A percentile compares a stretch with the other conserved stretches of the same genome.
These are phyloP conservation scores for Ophion costatus DNA, from an alignment of 2,888 invertebrate genomes.

Conservation along the genomic window DNA sequence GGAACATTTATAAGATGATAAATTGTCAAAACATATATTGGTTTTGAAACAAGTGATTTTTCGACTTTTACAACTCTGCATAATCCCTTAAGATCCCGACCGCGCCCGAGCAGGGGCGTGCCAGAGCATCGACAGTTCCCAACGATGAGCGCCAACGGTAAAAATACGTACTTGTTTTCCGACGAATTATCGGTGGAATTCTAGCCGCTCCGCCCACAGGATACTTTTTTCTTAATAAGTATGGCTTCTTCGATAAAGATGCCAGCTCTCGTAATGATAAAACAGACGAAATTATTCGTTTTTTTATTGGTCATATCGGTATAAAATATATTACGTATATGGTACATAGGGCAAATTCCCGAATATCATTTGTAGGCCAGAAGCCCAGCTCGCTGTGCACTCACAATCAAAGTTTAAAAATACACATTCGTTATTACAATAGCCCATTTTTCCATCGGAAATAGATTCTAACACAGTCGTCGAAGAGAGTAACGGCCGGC, in stretches of 20 bases:
- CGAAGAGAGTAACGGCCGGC: conserved; percentile 1
- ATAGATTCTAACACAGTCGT: conserved; percentile 11
- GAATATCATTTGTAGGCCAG: conserved; percentile 72
- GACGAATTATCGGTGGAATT: background rate
- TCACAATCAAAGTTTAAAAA: conserved; percentile 63
- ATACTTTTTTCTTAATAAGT: background rate
- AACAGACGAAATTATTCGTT: background rate
- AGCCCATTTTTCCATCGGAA: background rate
- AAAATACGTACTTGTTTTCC: too few species aligned
- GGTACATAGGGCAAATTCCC: conserved; percentile 70
- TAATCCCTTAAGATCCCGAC: too few species aligned
- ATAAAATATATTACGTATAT: conserved; percentile 81
- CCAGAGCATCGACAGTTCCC: too few species aligned
- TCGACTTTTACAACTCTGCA: too few species aligned
- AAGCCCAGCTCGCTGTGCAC: conserved; percentile 76
- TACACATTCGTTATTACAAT: conserved; percentile 46
- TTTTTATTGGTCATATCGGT: conserved; percentile 68
- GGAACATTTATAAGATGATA: too few species aligned
- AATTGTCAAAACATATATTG: too few species aligned
- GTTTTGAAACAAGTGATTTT: too few species aligned
- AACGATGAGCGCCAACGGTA: too few species aligned
- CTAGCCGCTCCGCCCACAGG: background rate
- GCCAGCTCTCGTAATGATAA: background rate
- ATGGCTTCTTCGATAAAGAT: background rate
- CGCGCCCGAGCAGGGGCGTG: too few species aligned